phyloP scores from a whole-genome alignment of 1,140 invertebrate species.

The Trichoplusia ni region DNA sequence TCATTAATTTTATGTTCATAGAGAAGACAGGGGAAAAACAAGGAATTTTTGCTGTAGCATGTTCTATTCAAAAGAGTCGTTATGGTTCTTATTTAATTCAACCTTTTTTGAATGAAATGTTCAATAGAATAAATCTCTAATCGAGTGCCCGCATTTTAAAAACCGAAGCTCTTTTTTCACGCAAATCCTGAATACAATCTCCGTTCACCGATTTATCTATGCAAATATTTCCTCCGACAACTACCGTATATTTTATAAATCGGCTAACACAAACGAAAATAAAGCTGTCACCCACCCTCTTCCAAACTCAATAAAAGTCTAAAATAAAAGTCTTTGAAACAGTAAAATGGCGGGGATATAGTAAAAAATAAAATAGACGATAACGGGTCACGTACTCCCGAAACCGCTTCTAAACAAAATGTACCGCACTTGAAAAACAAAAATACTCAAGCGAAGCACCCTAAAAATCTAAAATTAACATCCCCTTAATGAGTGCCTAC shows the following conservation, averaged over 20 bases:
- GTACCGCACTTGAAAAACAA: constrained; percentile 53
- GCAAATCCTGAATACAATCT: neutral
- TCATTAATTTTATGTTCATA: neutral
- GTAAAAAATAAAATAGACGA: constrained; percentile 26
- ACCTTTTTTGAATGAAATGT: too few relatives aligned
- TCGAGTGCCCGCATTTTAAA: neutral
- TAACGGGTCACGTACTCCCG: constrained; percentile 46
- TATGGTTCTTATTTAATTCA: too few relatives aligned
- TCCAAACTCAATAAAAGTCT: constrained; percentile 25
- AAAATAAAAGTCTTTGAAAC: constrained; percentile 23
- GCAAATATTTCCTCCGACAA: constrained; percentile 13
- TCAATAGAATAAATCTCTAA: too few relatives aligned
- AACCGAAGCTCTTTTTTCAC: neutral
- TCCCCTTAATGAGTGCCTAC: constrained; percentile 56
- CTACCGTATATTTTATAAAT: neutral
- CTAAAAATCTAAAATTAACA: constrained; percentile 73
- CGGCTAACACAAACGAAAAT: neutral
- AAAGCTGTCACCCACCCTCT: constrained; percentile 15
- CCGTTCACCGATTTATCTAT: constrained; percentile 9
- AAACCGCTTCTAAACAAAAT: constrained; percentile 38
- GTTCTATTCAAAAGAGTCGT: too few relatives aligned
- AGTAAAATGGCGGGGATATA: constrained; percentile 14
- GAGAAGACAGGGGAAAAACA: neutral
- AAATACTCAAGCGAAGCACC: constrained; percentile 56
- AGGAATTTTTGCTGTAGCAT: too few relatives aligned